Evolutionary conservation across 2,888 invertebrate species (phyloP), one percentile per base, ranked within the genome.

Genomic region (Molanna angustata): DNA sequence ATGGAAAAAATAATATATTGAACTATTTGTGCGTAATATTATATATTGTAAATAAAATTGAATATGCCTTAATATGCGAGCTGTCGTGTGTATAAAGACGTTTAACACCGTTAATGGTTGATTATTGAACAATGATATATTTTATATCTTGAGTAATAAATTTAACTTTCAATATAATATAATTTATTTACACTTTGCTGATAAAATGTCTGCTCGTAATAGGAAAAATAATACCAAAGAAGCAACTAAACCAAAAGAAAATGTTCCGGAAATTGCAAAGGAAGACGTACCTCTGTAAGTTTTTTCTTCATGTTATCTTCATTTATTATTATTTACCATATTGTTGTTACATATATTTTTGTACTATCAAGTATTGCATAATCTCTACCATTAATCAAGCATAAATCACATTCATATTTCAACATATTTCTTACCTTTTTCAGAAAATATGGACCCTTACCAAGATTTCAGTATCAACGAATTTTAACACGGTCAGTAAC

Each of bases 401-500:
- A 43, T 43, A 13, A 9, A 43, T 14, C 3, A 22, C 13, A 17
- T 20, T 22, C 13, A 2, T 13, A 14, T n/a, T n/a, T n/a, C n/a
- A n/a, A 6, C 13, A 32, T 11, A 27, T 13, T 17, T 31, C n/a
- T 40, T n/a, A n/a, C 18, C 37, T 50, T 40, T 63, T 61, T 2
- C 58, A 71, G 71, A 22, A 74, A 71, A 62, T 74, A 66, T 62
- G 76, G 74, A 1, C 72, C 73, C 7, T 54, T 65, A 27, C 64
- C 73, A 11, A 64, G 66, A 31, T 70, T 74, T 59, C 70, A 71
- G 2, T 66, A 74, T 56, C 75, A 77, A 54, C 66, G 72, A 57
- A 62, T 74, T 17, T 74, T 74, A 70, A 73, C 74, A 2, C 66
- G 77, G 18, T 66, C 68, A 31, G 64, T 73, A 3, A 56, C 78